These are phyloP conservation scores for Cyprinodon brontotheroides DNA, from an alignment of 2,113 vertebrate species.

Conservation along the genomic window DNA sequence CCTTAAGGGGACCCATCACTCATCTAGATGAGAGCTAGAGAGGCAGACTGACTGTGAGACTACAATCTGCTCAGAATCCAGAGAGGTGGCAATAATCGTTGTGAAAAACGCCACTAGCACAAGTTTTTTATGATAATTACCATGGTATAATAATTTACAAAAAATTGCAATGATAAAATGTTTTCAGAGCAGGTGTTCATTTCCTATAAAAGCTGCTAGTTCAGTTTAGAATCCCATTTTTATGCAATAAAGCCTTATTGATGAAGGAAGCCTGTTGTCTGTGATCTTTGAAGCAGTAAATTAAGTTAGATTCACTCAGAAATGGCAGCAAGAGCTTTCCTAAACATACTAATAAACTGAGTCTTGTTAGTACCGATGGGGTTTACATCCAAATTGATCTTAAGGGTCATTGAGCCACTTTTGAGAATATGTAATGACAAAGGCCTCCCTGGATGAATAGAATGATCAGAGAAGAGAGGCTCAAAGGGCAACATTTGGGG, in stretches of 20 bases:
- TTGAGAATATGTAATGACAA: constrained; percentile 41
- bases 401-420: constrained; percentile 25
- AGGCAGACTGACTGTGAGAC: not conserved
- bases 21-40: no score
- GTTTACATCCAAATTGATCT: constrained; percentile 15
- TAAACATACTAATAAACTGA: not conserved
- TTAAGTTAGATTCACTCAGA: not conserved
- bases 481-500: constrained; percentile 5
- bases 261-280: constrained; percentile 22
- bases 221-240: not conserved
- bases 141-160: not conserved
- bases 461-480: constrained; percentile 32
- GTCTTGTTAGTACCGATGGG: not conserved
- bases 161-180: not conserved
- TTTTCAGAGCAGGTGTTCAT: not conserved
- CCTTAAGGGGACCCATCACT: no score
- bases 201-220: not conserved
- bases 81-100: not conserved
- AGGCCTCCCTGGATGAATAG: constrained; percentile 32
- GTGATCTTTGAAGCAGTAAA: not conserved
- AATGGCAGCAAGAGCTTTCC: not conserved
- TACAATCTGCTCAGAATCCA: not conserved
- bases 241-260: not conserved
- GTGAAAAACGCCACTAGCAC: not conserved
- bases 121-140: not conserved